A percentile compares a stretch with the other conserved stretches of the same genome.
Conservation (phyloP, 1,140 invertebrate genomes). For the Orchestia grillus region DNA sequence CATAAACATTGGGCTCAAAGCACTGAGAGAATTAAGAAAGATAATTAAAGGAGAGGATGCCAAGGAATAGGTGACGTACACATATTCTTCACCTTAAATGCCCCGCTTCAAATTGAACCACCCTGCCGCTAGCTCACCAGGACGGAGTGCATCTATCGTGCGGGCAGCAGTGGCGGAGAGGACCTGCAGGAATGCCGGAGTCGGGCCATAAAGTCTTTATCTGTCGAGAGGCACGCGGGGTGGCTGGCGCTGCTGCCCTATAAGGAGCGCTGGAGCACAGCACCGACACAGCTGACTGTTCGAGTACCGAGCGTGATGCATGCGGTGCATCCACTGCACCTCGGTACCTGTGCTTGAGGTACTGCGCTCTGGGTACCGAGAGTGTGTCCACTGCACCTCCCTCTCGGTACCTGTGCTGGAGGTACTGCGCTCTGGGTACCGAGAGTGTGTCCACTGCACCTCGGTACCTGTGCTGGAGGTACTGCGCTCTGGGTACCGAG, state of each 20-base stretch:
- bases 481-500: neutral
- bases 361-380: neutral
- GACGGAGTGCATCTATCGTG: neutral
- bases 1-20: no score
- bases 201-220: conserved; percentile 40
- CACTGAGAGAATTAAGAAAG: no score
- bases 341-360: neutral
- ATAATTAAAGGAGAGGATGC: no score
- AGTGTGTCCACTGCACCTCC: neutral
- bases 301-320: conserved; percentile 4
- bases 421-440: neutral
- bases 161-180: neutral
- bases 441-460: neutral
- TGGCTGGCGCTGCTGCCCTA: neutral
- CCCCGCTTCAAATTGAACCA: no score
- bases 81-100: no score
- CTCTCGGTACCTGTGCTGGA: neutral
- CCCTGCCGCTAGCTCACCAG: no score
- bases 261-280: conserved; percentile 4
- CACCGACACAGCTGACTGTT: conserved; percentile 17
- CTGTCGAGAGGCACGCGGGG: neutral
- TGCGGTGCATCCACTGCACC: neutral
- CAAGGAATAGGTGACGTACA: no score
- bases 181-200: conserved; percentile 12
- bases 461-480: neutral